Base-by-base conservation (phyloP, 2,888 invertebrate species). In the Craniophora ligustri region DNA sequence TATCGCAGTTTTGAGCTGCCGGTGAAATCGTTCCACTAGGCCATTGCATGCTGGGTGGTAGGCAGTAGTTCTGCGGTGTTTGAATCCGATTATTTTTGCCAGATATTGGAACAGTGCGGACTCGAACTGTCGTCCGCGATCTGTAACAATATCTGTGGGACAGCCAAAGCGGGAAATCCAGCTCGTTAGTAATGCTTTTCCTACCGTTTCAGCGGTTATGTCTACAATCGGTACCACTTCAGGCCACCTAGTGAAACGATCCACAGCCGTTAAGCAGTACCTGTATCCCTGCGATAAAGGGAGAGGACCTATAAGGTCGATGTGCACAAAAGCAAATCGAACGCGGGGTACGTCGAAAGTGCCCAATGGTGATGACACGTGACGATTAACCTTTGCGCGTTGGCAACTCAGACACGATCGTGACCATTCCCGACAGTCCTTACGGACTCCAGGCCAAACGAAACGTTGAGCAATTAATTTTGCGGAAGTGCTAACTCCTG, bases 401-500 rank as follows among this genome's bases (percentile, higher is more conserved):
- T 88, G 87, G 32, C 86, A 88, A 0, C 58, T 26, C 3, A 77
- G 45, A 48, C 84, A 86, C 0, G 49, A 31, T 0, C 55, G 55
- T 3, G 78, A 55, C 83, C 84, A 87, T 0, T 60, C 51, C 0
- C 74, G 23, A 28, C 76, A 79, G 51, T 87, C 81, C 10, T 57
- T 65, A 0, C 79, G 69, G 5, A 87, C 72, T 1, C 50, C 10
- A 1, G 35, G 35, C 36, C 36, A 36, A 14, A 36, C 36, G 4
- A 7, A 36, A 2, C 36, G 36, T 8, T 36, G 10, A 10, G 36
- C 19, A 2, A 36, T 14, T 2, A 36, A 5, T 4, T 36, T 36
- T 1, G 36, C 36, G 0, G 13, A 4, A 2, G 36, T 8, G 13
- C 8, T 21, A 1, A 14, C 36, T 1, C 36, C 36, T 8, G 36